phyloP scores from a whole-genome alignment of 2,888 invertebrate genomes.

The Mycogona germanica region DNA sequence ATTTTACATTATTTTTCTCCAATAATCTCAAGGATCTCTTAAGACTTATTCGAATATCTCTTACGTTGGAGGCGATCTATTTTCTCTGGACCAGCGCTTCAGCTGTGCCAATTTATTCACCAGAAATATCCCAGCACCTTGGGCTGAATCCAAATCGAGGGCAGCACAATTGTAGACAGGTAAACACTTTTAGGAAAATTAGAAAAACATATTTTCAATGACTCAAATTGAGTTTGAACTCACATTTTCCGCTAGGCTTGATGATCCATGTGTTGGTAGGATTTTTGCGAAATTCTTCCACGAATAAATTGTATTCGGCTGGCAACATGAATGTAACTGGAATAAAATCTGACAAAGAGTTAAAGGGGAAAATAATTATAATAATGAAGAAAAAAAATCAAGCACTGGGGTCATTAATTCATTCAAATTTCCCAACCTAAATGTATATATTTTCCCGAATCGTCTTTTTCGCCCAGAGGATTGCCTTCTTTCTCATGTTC shows the following conservation, averaged over 20 bases:
- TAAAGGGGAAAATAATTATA: not conserved
- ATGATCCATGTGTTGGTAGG: conserved; percentile 96
- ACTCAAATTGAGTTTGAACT: no score
- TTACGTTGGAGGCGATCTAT: conserved; percentile 26
- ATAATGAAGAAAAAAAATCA: no score
- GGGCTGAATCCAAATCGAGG: conserved; percentile 35
- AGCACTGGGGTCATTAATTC: no score
- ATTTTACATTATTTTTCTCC: no score
- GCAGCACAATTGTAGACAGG: not conserved
- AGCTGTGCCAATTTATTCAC: conserved; percentile 90
- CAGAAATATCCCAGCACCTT: conserved; percentile 79
- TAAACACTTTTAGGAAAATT: not conserved
- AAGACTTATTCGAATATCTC: no score
- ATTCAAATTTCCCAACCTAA: conserved; percentile 12
- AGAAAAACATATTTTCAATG: not conserved
- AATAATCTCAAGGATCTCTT: no score
- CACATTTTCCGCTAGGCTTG: conserved; percentile 86
- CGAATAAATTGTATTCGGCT: conserved; percentile 94
- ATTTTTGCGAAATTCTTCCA: conserved; percentile 87
- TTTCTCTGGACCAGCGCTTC: conserved; percentile 42
- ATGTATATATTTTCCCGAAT: conserved; percentile 29
- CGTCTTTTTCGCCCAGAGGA: conserved; percentile 70
- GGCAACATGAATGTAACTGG: conserved; percentile 89
- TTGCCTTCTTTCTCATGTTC: conserved; percentile 85
- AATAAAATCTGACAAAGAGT: conserved; percentile 75